Evolutionary conservation across 2,888 invertebrate genomes (phyloP).

Genomic region (Drosophila niveifrons): DNA sequence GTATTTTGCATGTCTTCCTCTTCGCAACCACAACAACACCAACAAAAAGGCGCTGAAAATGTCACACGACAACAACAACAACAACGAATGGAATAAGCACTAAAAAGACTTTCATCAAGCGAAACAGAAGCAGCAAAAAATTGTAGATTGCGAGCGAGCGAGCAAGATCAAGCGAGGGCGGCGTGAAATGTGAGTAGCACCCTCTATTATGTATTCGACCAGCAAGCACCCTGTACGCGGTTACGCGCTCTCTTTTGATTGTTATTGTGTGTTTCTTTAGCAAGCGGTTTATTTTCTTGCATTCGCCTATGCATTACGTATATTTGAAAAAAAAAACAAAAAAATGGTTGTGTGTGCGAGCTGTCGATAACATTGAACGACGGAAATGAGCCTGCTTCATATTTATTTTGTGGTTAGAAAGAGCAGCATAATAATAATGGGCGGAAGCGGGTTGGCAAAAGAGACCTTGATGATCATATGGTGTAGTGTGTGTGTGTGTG

Average conservation of each 20-base stretch:
- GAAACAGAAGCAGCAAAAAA: conserved; percentile 6
- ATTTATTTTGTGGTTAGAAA: conserved; percentile 31
- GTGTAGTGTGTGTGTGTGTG: background rate
- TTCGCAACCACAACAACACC: conserved; percentile 31
- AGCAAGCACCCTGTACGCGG: conserved; percentile 9
- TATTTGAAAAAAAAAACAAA: background rate
- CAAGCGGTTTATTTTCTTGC: conserved; percentile 36
- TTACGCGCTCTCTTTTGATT: conserved; percentile 28
- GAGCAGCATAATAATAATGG: conserved; percentile 24
- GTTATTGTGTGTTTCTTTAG: conserved; percentile 37
- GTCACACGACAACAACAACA: conserved; percentile 57
- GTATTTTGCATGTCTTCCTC: conserved; percentile 56
- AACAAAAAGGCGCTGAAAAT: conserved; percentile 54
- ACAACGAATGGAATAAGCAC: conserved; percentile 66
- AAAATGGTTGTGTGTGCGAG: conserved; percentile 14
- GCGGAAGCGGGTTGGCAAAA: conserved; percentile 28
- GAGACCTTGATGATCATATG: conserved; percentile 8
- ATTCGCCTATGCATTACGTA: conserved; percentile 48
- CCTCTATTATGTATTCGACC: conserved; percentile 3
- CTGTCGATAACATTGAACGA: conserved; percentile 24
- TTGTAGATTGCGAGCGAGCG: conserved; percentile 16
- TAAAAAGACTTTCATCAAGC: conserved; percentile 53
- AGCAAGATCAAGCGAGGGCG: conserved; percentile 47
- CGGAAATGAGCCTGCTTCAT: conserved; percentile 34
- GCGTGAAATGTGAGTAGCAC: conserved; percentile 68